Conservation (phyloP, 2,888 invertebrate genomes). For the Entomobrya proxima region DNA sequence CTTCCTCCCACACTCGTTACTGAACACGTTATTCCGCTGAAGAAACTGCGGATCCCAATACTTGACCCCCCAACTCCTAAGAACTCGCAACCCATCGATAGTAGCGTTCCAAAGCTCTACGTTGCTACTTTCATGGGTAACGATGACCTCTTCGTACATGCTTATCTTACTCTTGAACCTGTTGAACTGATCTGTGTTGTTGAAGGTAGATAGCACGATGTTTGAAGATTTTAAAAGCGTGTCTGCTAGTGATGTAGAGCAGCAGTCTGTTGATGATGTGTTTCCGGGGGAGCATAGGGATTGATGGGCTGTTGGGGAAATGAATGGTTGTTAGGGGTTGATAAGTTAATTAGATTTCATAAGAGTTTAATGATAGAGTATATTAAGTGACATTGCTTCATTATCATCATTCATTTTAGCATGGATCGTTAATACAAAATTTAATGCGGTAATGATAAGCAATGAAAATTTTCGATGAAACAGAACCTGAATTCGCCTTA, state of each 20-base stretch:
- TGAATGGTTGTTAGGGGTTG: no score
- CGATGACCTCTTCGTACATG: neutral
- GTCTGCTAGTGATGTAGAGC: neutral
- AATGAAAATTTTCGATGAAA: no score
- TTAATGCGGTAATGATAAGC: no score
- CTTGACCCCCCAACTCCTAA: conserved; percentile 42
- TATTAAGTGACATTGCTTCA: no score
- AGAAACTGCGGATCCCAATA: conserved; percentile 46
- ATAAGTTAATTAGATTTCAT: no score
- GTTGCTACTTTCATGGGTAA: neutral
- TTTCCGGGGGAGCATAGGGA: no score
- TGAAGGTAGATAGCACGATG: neutral
- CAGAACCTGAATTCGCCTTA: no score
- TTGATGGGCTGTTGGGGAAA: no score
- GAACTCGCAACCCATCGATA: conserved; percentile 28
- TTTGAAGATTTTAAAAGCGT: neutral
- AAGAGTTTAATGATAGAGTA: no score
- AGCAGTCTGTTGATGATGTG: neutral
- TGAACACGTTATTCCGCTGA: conserved; percentile 25
- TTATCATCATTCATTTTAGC: no score
- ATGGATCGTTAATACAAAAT: no score
- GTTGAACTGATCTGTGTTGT: conserved; percentile 4
- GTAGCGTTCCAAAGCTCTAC: conserved; percentile 48
- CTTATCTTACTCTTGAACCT: neutral
- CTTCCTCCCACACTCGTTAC: conserved; percentile 9